A percentile compares a stretch with the other conserved stretches of the same genome.
These are phyloP conservation scores for Cinara cedri DNA, from an alignment of 2,888 invertebrate genomes.

Conservation along the genomic window DNA sequence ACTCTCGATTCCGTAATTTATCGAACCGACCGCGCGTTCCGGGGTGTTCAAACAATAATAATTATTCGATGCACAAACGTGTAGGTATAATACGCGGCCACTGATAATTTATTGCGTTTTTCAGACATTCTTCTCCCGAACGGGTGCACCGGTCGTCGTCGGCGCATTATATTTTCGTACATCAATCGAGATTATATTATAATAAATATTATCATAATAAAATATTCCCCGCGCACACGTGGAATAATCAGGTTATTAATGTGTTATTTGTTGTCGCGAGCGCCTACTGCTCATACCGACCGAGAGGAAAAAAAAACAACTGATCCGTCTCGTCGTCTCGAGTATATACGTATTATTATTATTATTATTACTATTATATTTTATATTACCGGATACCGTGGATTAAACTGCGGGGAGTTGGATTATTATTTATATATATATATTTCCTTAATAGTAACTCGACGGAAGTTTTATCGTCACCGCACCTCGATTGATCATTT, in stretches of 20 bases:
- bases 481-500: not conserved
- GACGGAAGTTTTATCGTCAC: not conserved
- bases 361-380: not conserved
- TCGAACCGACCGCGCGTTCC: not conserved
- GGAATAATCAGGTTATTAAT: conserved; percentile 36
- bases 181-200: conserved; percentile 29
- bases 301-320: not conserved
- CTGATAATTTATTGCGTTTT: too few species aligned
- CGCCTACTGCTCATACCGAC: not conserved
- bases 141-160: too few species aligned
- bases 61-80: not conserved
- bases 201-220: not conserved
- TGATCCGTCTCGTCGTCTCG: not conserved
- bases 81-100: too few species aligned
- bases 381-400: not conserved
- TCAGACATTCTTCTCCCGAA: too few species aligned
- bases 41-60: not conserved
- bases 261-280: conserved; percentile 2
- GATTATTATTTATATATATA: conserved; percentile 8
- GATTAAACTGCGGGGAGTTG: conserved; percentile 20
- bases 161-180: conserved; percentile 4
- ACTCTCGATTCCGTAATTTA: not conserved
- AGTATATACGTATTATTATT: not conserved
- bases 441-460: not conserved
- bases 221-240: not conserved